These are phyloP conservation scores for Pemphigus obesinymphae DNA, from an alignment of 1,140 invertebrate genomes.

Conservation along the genomic window DNA sequence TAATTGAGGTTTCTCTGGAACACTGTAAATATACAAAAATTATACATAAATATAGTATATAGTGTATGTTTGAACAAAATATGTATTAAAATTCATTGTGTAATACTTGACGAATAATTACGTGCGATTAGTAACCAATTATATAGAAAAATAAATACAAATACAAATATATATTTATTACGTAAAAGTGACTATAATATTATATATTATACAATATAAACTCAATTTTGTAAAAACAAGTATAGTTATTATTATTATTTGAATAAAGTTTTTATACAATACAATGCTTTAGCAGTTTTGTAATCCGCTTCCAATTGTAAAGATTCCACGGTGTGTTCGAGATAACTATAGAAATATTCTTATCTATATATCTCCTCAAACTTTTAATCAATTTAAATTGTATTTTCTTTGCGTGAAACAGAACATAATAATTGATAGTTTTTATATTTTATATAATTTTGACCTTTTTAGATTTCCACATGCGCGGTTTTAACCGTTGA, in stretches of 20 bases:
- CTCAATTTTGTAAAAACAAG: neutral
- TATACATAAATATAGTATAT: neutral
- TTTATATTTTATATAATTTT: no score
- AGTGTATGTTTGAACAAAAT: neutral
- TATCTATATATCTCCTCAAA: no score
- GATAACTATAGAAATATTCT: no score
- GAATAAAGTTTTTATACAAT: conserved; percentile 10
- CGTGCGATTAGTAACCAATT: neutral
- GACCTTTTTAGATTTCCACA: no score
- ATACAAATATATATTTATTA: neutral
- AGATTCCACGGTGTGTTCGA: no score
- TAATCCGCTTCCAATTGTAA: no score
- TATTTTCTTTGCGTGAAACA: no score
- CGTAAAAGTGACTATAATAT: neutral
- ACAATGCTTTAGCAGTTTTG: no score
- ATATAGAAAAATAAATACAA: neutral
- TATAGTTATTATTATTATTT: neutral
- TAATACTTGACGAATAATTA: neutral
- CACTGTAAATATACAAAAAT: neutral
- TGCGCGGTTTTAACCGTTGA: no score
- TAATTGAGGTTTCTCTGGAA: conserved; percentile 1
- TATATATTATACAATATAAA: no score
- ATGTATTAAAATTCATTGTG: neutral
- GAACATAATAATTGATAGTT: no score
- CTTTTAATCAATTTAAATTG: no score